Base-by-base conservation (phyloP, 2,888 invertebrate genomes). In the Lithosia quadra region DNA sequence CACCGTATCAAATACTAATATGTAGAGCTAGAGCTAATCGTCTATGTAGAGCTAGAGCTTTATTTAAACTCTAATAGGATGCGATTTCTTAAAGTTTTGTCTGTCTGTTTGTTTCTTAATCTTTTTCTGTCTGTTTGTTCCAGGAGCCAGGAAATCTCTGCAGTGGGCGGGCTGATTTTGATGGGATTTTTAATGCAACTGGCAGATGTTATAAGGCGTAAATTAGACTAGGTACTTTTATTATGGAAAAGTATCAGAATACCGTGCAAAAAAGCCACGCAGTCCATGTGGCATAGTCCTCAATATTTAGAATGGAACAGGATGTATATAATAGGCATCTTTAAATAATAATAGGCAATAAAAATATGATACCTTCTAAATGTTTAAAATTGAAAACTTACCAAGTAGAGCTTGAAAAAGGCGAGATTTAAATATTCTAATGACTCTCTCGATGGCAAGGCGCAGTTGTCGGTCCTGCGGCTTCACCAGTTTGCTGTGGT, bases 351-450 rank as follows among this genome's bases (percentile, higher is more conserved):
- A 49, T n/a, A 18, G 10, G 11, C 33, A 61, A 0, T 39, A n/a
- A n/a, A n/a, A 11, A 24, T n/a, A 33, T 21, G 15, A n/a, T n/a
- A n/a, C n/a, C 33, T 33, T 11, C 9, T 68, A n/a, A 49, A 18
- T 22, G 28, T 49, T 33, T n/a, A 13, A 11, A n/a, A n/a, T 11
- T 18, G n/a, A 21, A 11, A 49, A 84, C 92, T 83, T 95, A 99
- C 99, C 99, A 95, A 99, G 96, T 82, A 99, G 96, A 79, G 99
- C 99, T 95, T 99, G 99, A 95, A 99, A 99, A 76, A 99, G 97
- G 75, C 99, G 96, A 85, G 99, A 99, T 95, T 99, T 99, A 96
- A 99, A 99, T 94, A 99, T 99, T 87, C 98, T 96, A 92, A 99
- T 99, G 89, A 99, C 99, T 84, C 99, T 96, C 95, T 99, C 99